A percentile compares a stretch with the other conserved stretches of the same genome.
Evolutionary conservation across 1,140 invertebrate species (phyloP).

Genomic region (Saxidomus purpurata): DNA sequence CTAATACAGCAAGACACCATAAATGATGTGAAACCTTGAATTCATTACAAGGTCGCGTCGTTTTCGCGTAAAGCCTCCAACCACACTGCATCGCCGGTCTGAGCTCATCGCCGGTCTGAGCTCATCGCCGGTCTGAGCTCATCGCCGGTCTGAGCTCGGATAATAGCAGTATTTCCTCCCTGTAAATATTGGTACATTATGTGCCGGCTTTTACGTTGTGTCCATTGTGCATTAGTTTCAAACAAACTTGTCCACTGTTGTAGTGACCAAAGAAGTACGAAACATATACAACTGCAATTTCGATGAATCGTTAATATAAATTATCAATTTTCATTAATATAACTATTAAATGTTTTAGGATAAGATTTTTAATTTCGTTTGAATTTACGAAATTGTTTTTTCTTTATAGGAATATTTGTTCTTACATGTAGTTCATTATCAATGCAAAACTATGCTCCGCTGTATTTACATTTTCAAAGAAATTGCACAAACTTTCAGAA

Average conservation of each 20-base stretch:
- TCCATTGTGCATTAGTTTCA: neutral
- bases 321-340: too few relatives aligned
- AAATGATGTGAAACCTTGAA: neutral
- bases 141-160: neutral
- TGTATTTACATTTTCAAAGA: too few relatives aligned
- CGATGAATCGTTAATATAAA: too few relatives aligned
- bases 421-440: too few relatives aligned
- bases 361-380: too few relatives aligned
- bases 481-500: too few relatives aligned
- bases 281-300: constrained; percentile 4
- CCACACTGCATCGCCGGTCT: too few relatives aligned
- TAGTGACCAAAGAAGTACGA: neutral
- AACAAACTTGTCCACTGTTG: neutral
- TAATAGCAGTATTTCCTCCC: neutral
- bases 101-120: too few relatives aligned
- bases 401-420: too few relatives aligned
- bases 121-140: neutral
- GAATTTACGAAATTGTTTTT: too few relatives aligned
- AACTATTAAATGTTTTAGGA: too few relatives aligned
- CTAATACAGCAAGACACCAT: neutral
- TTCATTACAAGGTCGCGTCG: neutral
- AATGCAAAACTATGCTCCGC: too few relatives aligned
- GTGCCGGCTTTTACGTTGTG: neutral
- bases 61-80: neutral
- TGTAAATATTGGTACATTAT: neutral